Conservation (phyloP, 2,113 vertebrate genomes). For the Paramisgurnus dabryanus region DNA sequence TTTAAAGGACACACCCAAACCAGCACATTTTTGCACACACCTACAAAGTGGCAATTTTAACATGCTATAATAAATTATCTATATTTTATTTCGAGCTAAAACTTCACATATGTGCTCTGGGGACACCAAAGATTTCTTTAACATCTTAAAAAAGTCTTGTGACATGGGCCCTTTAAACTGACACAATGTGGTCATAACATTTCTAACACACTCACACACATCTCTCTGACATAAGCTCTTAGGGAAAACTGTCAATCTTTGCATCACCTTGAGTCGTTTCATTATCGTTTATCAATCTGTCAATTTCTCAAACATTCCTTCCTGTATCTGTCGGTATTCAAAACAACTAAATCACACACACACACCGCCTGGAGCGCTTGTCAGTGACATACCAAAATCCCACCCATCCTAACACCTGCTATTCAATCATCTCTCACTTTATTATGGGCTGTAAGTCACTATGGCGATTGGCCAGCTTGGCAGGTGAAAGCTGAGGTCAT, state of each 20-base stretch:
- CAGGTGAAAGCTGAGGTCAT: conserved; percentile 33
- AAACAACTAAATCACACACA: conserved; percentile 12
- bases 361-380: not conserved
- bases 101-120: too few relatives aligned
- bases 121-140: too few relatives aligned
- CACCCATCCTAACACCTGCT: conserved; percentile 33
- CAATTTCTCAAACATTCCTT: conserved; percentile 21
- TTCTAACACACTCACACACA: not conserved
- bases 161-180: too few relatives aligned
- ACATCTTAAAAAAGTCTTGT: too few relatives aligned
- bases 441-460: conserved; percentile 39
- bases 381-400: conserved; percentile 28
- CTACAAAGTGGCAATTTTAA: too few relatives aligned
- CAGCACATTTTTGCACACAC: too few relatives aligned
- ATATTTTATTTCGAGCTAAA: too few relatives aligned
- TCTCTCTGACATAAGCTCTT: not conserved
- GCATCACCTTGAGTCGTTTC: not conserved
- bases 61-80: too few relatives aligned
- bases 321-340: conserved; percentile 33
- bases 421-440: conserved; percentile 40
- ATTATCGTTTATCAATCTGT: not conserved
- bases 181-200: not conserved
- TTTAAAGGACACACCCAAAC: too few relatives aligned
- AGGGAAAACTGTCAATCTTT: not conserved
- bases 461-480: conserved; percentile 41